phyloP scores from a whole-genome alignment of 1,140 invertebrate genomes.

The Battus philenor region DNA sequence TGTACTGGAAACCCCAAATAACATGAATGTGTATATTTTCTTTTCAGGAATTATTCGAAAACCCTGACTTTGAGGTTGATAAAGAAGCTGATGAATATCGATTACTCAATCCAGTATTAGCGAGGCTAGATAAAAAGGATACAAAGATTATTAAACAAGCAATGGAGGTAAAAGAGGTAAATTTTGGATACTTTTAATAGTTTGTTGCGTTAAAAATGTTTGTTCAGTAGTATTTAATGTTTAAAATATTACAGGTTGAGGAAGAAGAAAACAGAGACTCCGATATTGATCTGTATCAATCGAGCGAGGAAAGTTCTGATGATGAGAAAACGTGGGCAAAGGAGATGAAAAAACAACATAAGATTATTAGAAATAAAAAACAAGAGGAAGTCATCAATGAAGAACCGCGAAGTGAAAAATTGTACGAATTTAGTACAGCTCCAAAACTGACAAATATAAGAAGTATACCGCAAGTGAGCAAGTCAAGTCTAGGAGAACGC shows the following conservation, averaged over 20 bases:
- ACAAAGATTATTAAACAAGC: constrained; percentile 23
- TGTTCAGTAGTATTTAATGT: background rate
- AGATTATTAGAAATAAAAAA: constrained; percentile 62
- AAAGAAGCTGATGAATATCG: constrained; percentile 90
- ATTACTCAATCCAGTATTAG: constrained; percentile 92
- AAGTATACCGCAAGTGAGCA: constrained; percentile 69
- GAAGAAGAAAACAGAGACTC: constrained; percentile 65
- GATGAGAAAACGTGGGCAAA: constrained; percentile 87
- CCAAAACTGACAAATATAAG: constrained; percentile 45
- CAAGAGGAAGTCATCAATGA: constrained; percentile 46
- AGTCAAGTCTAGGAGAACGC: constrained; percentile 83
- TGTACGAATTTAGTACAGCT: constrained; percentile 34
- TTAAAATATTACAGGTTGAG: constrained; percentile 36
- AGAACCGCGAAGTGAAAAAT: constrained; percentile 32
- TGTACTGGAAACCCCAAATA: no score
- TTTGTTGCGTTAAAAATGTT: background rate
- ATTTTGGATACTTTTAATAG: background rate
- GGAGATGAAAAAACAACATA: constrained; percentile 86
- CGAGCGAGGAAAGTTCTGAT: constrained; percentile 79
- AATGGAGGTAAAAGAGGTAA: constrained; percentile 35
- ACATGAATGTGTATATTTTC: constrained; percentile 20
- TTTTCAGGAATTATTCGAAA: constrained; percentile 85
- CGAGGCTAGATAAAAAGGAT: constrained; percentile 79
- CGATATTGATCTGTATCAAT: constrained; percentile 64
- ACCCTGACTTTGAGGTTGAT: constrained; percentile 96